Base-by-base conservation (phyloP, 2,797 vertebrate species). In the Cossypha caffra region DNA sequence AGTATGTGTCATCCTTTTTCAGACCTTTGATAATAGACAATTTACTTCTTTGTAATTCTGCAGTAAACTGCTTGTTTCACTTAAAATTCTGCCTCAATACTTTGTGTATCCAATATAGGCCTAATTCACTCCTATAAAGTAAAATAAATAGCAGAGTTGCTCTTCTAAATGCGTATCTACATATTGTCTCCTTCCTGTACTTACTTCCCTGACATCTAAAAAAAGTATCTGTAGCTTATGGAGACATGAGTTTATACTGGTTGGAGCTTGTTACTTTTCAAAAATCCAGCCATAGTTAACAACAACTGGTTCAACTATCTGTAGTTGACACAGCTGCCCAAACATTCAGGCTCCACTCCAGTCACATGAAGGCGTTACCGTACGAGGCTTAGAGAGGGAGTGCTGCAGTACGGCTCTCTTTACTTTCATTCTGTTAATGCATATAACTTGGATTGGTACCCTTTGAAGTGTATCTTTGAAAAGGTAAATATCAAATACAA, bases 241-340 rank as follows among this genome's bases (percentile, higher is more conserved):
- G 67, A 77, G 24, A 69, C 2, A 2, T 42, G 71, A 87, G 13
- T 75, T 86, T 64, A 58, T 45, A 47, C 20, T 57, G 47, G 31
- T 35, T 77, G 71, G 59, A 90, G 76, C 50, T 69, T 45, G 74
- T 85, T 89, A 29, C 17, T 89, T 88, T 73, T 78, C 13, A 79
- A 63, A 86, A 92, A 45, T 26, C n/a, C 59, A 59, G 59, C 35
- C 54, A n/a, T 33, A 74, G 78, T 92, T 90, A 63, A 59, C 94
- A 69, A 84, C 67, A 79, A 47, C 59, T 83, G 75, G 88, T 81
- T 82, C 74, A 67, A 47, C 67, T 90, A 84, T 38, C 91, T 38
- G 26, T 54, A 90, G 92, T 19, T 95, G 94, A 92, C 92, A 89
- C 82, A 96, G 88, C 87, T 96, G 78, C 96, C 93, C 88, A 94